Base-by-base conservation (phyloP, 2,888 invertebrate genomes). In the Sturmia bella region DNA sequence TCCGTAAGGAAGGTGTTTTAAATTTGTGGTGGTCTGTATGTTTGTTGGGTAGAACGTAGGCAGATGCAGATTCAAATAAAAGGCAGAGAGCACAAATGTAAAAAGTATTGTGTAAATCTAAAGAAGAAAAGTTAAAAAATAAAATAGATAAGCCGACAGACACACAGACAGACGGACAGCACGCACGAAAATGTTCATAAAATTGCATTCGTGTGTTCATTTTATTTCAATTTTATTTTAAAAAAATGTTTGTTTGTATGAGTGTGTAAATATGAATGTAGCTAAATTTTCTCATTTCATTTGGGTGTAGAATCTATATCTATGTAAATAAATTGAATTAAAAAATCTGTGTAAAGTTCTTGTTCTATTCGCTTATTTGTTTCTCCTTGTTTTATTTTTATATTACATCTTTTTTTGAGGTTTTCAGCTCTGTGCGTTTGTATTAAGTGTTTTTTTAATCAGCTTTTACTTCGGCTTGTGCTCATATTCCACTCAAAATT, bases 251-350 rank as follows among this genome's bases (percentile, higher is more conserved):
- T 75, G 32, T 32, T 3, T 7, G 32, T 9, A 21, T 50, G 17
- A 21, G 7, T 15, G 45, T 37, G 13, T 43, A 21, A 3, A 11
- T 48, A 45, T 54, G 15, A 43, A 1, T 69, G 61, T 54, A 39
- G 66, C 24, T 56, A 39, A 57, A n/a, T 69, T 57, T 85, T 84
- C 83, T 87, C 87, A 87, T 86, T 86, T 87, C 85, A 75, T 61
- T 68, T 57, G 24, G 54, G 15, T 78, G 21, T 45, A 59, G 57
- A 68, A 73, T 21, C 12, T 72, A 79, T 72, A 52, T 80, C 64
- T 70, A 64, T 68, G 72, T 63, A 73, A 77, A 69, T 76, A 73
- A 77, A 77, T 77, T 73, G 73, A 77, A 80, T 80, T 80, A 81
- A 61, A 80, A 80, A 77, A 69, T 77, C 56, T 74, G 66, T 85